phyloP scores from a whole-genome alignment of 92 coral and sea anemone species.

The Virgularia gustaviana region DNA sequence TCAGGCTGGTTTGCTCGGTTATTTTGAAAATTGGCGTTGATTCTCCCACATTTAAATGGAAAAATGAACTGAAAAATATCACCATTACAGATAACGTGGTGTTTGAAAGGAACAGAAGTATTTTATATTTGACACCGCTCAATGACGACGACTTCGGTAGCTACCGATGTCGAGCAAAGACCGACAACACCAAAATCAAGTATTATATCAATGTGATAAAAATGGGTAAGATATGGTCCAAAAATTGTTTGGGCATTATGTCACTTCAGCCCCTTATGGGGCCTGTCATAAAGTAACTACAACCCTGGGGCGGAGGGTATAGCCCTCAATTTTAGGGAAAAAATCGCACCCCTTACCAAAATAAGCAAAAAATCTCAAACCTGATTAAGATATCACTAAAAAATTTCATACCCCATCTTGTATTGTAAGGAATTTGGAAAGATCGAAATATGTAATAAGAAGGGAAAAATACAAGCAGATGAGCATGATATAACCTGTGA shows the following conservation, averaged over 20 bases:
- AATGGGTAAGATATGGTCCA: not conserved
- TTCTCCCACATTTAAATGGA: slow-evolving; percentile 28
- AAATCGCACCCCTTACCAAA: too few relatives aligned
- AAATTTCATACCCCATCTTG: not conserved
- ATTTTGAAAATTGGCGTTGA: slow-evolving; percentile 9
- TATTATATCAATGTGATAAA: slow-evolving; percentile 11
- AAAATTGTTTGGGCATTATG: too few relatives aligned
- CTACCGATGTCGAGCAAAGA: slow-evolving; percentile 2
- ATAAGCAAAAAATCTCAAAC: not conserved
- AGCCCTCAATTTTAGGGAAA: too few relatives aligned
- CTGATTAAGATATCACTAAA: not conserved
- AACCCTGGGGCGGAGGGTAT: too few relatives aligned
- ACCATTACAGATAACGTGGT: slow-evolving; percentile 14
- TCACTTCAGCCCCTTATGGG: too few relatives aligned
- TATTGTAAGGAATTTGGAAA: too few relatives aligned
- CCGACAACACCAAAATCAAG: not conserved
- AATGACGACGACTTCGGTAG: slow-evolving; percentile 25
- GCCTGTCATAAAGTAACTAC: too few relatives aligned
- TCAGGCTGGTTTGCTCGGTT: slow-evolving; percentile 14
- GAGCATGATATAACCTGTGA: too few relatives aligned
- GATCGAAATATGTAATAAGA: too few relatives aligned
- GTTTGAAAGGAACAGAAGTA: not conserved
- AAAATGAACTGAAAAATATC: slow-evolving; percentile 6
- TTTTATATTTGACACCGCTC: not conserved
- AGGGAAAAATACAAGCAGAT: too few relatives aligned